Evolutionary conservation across 2,113 vertebrate species (phyloP).

Genomic region (Neolamprologus modestus): DNA sequence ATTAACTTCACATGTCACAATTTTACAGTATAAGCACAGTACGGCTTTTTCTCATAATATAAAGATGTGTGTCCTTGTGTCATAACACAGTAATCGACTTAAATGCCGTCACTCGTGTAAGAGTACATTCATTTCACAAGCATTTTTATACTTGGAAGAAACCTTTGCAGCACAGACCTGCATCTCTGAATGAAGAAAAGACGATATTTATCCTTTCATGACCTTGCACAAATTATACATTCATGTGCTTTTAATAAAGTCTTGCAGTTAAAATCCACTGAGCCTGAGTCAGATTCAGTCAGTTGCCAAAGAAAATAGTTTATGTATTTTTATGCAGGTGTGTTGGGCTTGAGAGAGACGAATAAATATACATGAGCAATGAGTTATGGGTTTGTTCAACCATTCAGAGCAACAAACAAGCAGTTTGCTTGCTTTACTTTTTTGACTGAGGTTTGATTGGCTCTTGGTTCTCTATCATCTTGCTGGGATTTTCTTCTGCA

Average conservation of each 20-base stretch:
- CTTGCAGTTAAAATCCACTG: background rate
- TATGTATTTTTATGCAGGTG: accelerated
- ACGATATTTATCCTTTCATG: background rate
- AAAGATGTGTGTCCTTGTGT: background rate
- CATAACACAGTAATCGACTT: background rate
- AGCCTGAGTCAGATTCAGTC: accelerated
- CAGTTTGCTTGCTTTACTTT: background rate
- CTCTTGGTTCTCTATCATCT: background rate
- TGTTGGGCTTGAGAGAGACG: accelerated
- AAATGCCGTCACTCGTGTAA: background rate
- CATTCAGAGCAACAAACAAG: background rate
- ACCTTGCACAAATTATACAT: background rate
- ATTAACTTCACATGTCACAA: accelerated
- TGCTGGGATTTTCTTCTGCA: background rate
- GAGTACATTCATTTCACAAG: background rate
- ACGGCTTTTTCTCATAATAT: background rate
- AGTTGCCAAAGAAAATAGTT: background rate
- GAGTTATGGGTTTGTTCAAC: background rate
- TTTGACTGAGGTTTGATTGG: background rate
- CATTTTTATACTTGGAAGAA: background rate
- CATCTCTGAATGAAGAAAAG: background rate
- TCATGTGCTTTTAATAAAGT: background rate
- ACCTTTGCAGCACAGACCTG: background rate
- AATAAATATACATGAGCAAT: background rate
- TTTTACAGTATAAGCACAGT: background rate